phyloP scores from a whole-genome alignment of 2,797 vertebrate genomes.

The Phrynocephalus forsythii region DNA sequence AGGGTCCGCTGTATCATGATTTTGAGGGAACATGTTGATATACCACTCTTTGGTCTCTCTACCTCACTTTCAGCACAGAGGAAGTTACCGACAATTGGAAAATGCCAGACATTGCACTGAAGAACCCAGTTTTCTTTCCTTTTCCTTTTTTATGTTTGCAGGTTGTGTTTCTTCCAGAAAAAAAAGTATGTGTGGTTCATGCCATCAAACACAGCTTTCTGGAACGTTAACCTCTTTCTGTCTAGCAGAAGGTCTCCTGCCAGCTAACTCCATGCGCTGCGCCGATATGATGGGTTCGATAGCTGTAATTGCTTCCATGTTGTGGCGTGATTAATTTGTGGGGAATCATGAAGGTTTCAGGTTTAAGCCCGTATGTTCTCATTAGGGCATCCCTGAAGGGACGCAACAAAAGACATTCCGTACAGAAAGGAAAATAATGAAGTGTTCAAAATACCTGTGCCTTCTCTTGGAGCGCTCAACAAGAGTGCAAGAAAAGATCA shows the following conservation, averaged over 20 bases:
- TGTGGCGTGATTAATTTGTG: constrained; percentile 29
- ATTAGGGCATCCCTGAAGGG: background rate
- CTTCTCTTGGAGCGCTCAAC: background rate
- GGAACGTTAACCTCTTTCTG: constrained; percentile 1
- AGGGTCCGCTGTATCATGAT: constrained; percentile 16
- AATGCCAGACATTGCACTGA: background rate
- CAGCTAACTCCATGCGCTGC: constrained; percentile 18
- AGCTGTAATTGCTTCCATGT: constrained; percentile 7
- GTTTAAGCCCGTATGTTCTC: constrained; percentile 23
- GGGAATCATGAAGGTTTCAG: constrained; percentile 12
- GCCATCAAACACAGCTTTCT: background rate
- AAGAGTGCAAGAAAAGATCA: background rate
- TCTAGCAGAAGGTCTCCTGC: background rate
- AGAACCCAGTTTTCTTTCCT: background rate
- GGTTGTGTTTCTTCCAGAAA: background rate
- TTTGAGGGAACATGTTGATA: background rate
- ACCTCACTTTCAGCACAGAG: constrained; percentile 1
- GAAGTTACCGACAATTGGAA: constrained; percentile 24
- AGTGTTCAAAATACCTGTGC: background rate
- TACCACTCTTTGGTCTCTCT: background rate
- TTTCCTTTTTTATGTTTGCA: background rate
- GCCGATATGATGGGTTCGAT: constrained; percentile 36
- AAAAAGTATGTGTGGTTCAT: background rate
- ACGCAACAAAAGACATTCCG: background rate
- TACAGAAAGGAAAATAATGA: background rate